Evolutionary conservation across 2,113 vertebrate genomes (phyloP).

Genomic region (Nyctibius bracteatus): DNA sequence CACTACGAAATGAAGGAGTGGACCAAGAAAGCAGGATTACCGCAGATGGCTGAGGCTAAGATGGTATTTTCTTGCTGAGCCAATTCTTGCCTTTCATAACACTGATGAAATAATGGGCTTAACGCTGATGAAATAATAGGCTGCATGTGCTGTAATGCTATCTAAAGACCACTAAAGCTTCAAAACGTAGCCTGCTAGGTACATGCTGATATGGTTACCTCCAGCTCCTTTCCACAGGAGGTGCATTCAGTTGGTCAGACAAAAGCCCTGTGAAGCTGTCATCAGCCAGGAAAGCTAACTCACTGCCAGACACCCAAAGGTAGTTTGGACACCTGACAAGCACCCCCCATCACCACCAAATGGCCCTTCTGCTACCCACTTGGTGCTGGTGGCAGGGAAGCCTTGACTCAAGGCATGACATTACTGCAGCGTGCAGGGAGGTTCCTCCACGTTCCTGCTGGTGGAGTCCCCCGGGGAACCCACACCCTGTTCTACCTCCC

Average conservation of each 20-base stretch:
- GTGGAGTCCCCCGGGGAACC: background rate
- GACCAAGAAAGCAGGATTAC: background rate
- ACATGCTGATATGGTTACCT: background rate
- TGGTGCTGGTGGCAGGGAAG: background rate
- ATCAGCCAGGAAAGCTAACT: background rate
- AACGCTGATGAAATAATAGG: background rate
- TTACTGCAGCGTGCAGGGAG: background rate
- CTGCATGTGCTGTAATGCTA: background rate
- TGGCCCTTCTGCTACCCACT: too few species aligned
- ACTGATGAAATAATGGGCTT: background rate
- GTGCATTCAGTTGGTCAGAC: background rate
- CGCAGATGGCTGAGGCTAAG: background rate
- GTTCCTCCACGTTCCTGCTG: background rate
- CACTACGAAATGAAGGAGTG: background rate
- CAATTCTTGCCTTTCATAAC: background rate
- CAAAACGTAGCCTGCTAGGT: background rate
- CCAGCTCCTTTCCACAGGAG: background rate
- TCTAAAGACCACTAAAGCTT: background rate
- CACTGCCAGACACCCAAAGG: background rate
- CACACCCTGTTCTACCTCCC: background rate
- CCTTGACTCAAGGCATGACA: rapidly evolving
- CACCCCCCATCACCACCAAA: background rate
- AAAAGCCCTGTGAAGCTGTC: background rate
- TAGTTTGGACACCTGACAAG: background rate
- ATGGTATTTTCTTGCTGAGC: background rate